Evolutionary conservation across 2,888 invertebrate species (phyloP).

Genomic region (Horisme vitalbata): DNA sequence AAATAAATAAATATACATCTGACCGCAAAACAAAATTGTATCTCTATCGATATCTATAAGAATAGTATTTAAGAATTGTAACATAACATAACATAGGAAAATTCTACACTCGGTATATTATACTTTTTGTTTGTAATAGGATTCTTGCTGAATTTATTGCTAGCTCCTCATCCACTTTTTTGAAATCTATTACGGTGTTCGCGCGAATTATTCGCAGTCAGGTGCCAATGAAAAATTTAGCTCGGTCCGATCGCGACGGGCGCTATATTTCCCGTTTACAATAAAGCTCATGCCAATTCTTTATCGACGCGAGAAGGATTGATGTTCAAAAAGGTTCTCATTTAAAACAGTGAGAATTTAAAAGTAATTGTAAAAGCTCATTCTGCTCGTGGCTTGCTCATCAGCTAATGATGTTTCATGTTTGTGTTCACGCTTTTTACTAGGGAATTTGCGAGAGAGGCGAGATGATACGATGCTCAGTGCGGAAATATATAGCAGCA

Average conservation of each 20-base stretch:
- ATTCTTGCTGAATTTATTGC: constrained; percentile 55
- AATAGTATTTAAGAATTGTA: too few relatives aligned
- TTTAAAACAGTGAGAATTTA: constrained; percentile 17
- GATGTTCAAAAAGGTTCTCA: constrained; percentile 26
- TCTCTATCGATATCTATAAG: too few relatives aligned
- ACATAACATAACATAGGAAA: too few relatives aligned
- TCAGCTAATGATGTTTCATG: too few relatives aligned
- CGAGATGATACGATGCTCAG: too few relatives aligned
- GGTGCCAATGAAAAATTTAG: constrained; percentile 60
- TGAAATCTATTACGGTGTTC: constrained; percentile 66
- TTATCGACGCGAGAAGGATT: constrained; percentile 27
- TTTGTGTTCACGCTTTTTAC: too few relatives aligned
- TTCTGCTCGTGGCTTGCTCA: background rate
- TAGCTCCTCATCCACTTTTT: constrained; percentile 64
- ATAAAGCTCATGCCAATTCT: constrained; percentile 42
- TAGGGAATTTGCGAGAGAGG: too few relatives aligned
- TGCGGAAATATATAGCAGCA: too few relatives aligned
- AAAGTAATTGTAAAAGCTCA: constrained; percentile 5
- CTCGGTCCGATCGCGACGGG: constrained; percentile 36
- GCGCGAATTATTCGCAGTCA: constrained; percentile 59
- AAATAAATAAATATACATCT: too few relatives aligned
- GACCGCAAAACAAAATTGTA: too few relatives aligned
- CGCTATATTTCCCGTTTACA: constrained; percentile 46
- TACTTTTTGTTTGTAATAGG: background rate
- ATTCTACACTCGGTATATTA: too few relatives aligned